Evolutionary conservation across 2,888 invertebrate genomes (phyloP), one percentile per base, ranked within the genome.

Genomic region (Cerastis rubricosa): DNA sequence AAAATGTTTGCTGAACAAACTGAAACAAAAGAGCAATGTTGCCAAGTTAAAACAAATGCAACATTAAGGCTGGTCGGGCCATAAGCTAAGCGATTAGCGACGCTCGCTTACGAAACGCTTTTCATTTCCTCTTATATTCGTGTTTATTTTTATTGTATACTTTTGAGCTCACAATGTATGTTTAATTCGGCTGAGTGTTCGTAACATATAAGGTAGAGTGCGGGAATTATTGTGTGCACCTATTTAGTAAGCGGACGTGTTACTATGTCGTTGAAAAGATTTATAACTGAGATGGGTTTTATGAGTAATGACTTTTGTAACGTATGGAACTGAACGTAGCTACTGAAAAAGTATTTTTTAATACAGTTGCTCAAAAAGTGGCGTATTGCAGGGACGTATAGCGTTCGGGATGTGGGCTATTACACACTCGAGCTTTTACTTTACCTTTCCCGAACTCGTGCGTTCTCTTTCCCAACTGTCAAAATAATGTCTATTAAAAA

Each of bases 81-180:
- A 81, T 86, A 87, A 87, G 80, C 83, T 80, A 83, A 76, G 85
- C 87, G 81, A 86, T 86, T 84, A 84, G 78, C 76, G 78, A 80
- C 81, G 73, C 75, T 77, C 73, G 72, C 77, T 87, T 78, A 72
- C 75, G 51, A 71, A 78, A 81, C 71, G 83, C 81, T 86, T 87
- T 87, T 88, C 83, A 87, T 87, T 86, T 86, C 85, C 87, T 83
- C 85, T 80, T 86, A 72, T 71, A 74, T 78, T 81, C 78, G 71
- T 74, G 82, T 86, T 87, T 86, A 81, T 84, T 85, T 85, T 85
- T 82, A 80, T 86, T 86, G 72, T 82, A 72, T 57, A 78, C 72
- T 82, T 84, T 80, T 85, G 54, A 84, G 78, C 78, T 49, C 66
- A 74, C 80, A 82, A 76, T 85, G 84, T 80, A 80, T 84, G 84